Percentiles rank a stretch among this genome's conserved stretches.
Conservation (phyloP, 2,113 vertebrate genomes). For the Salminus brasiliensis region DNA sequence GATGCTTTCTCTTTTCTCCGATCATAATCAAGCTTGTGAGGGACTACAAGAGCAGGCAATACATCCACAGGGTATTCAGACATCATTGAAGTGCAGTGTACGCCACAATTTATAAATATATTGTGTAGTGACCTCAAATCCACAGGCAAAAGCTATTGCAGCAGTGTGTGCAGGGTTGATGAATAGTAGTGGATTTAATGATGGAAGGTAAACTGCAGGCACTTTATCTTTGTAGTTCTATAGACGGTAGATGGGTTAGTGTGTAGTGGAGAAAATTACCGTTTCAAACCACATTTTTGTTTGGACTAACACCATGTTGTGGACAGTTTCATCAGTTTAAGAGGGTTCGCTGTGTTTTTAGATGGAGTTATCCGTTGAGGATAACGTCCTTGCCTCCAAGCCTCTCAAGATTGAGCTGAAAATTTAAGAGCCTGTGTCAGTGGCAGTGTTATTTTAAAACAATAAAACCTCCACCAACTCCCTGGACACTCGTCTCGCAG, state of each 20-base stretch:
- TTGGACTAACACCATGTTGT: background rate
- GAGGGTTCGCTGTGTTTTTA: background rate
- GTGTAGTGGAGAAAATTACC: background rate
- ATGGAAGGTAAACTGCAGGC: background rate
- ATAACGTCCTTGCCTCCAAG: background rate
- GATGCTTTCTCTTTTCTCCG: conserved; percentile 28
- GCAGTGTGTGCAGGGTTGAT: too few species aligned
- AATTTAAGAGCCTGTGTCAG: background rate
- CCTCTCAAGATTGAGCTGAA: background rate
- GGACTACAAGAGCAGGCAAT: conserved; percentile 53
- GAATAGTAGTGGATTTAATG: background rate
- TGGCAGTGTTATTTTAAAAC: conserved; percentile 9
- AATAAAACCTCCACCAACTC: conserved; percentile 33
- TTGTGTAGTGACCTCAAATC: too few species aligned
- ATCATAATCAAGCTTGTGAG: conserved; percentile 36
- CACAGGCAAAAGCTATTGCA: too few species aligned
- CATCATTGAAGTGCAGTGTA: conserved; percentile 26
- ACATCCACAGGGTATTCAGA: conserved; percentile 29
- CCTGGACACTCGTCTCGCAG: conserved; percentile 12
- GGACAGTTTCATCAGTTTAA: background rate
- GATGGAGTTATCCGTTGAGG: background rate
- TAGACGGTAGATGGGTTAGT: background rate
- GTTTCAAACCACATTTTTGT: background rate
- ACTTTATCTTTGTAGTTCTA: background rate
- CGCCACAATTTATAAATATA: too few species aligned